Percentiles rank a stretch among this genome's conserved stretches.
Evolutionary conservation across 2,113 vertebrate genomes (phyloP).

Genomic region (Gobiocypris rarus): DNA sequence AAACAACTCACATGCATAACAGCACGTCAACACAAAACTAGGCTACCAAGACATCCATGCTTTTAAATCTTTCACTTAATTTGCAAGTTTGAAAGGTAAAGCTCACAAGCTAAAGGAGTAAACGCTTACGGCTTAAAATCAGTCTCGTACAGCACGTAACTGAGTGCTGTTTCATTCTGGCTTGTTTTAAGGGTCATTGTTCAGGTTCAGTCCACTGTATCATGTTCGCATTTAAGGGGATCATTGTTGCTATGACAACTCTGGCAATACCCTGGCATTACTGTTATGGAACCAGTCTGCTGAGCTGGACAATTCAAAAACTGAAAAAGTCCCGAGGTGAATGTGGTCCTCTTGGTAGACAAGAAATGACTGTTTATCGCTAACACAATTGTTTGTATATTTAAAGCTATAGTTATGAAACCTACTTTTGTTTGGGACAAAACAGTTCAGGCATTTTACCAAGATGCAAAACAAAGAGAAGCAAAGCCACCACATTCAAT

Average conservation of each 20-base stretch:
- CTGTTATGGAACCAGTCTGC: conserved; percentile 1
- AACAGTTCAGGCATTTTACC: not conserved
- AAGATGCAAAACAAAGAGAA: not conserved
- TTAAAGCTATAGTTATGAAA: conserved; percentile 11
- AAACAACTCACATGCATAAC: not conserved
- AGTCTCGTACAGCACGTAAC: conserved; percentile 5
- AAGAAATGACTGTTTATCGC: conserved; percentile 11
- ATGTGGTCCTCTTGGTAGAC: not conserved
- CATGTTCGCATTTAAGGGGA: not conserved
- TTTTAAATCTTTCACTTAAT: conserved; percentile 20
- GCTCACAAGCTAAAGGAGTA: conserved; percentile 39
- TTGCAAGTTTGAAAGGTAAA: conserved; percentile 34
- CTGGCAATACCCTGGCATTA: not conserved
- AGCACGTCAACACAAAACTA: conserved; percentile 24
- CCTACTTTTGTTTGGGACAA: conserved; percentile 15
- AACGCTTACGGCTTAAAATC: conserved; percentile 35
- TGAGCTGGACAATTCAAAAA: not conserved
- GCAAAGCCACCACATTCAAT: conserved; percentile 10
- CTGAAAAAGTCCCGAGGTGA: not conserved
- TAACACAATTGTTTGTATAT: conserved; percentile 6
- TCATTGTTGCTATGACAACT: conserved; percentile 22
- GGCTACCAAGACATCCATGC: not conserved
- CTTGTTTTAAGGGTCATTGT: conserved; percentile 23
- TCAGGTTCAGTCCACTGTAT: conserved; percentile 26
- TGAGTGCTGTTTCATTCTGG: not conserved